phyloP scores from a whole-genome alignment of 2,113 vertebrate genomes.

The Dicerorhinus sumatrensis region DNA sequence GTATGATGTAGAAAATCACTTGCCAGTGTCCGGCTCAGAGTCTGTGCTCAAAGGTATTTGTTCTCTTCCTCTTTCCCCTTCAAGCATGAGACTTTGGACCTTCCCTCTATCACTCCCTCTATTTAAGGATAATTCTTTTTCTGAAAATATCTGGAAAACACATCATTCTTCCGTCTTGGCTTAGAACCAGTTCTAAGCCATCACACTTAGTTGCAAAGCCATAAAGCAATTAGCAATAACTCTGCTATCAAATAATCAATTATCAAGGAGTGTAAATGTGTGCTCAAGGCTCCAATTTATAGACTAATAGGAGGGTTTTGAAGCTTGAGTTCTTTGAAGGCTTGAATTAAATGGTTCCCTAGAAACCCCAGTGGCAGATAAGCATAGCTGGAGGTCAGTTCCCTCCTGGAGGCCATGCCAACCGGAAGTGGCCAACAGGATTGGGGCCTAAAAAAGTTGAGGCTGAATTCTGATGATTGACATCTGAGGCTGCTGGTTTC shows the following conservation, averaged over 20 bases:
- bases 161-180: background rate
- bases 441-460: background rate
- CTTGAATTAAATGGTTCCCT: background rate
- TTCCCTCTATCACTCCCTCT: background rate
- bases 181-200: background rate
- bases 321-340: background rate
- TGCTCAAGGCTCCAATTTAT: background rate
- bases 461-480: background rate
- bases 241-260: conserved; percentile 28
- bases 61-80: background rate
- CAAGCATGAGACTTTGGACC: background rate
- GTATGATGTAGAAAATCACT: background rate
- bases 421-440: background rate
- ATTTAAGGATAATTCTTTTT: background rate
- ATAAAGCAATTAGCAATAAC: conserved; percentile 58
- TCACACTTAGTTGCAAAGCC: background rate
- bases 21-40: background rate
- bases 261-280: background rate
- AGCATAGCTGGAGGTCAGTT: background rate
- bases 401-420: background rate
- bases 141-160: background rate
- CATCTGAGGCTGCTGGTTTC: background rate
- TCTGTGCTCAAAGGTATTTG: background rate
- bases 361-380: background rate
- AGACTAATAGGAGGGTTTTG: background rate